Evolutionary conservation across 2,113 vertebrate genomes (phyloP).

Genomic region (Aptenodytes patagonicus): DNA sequence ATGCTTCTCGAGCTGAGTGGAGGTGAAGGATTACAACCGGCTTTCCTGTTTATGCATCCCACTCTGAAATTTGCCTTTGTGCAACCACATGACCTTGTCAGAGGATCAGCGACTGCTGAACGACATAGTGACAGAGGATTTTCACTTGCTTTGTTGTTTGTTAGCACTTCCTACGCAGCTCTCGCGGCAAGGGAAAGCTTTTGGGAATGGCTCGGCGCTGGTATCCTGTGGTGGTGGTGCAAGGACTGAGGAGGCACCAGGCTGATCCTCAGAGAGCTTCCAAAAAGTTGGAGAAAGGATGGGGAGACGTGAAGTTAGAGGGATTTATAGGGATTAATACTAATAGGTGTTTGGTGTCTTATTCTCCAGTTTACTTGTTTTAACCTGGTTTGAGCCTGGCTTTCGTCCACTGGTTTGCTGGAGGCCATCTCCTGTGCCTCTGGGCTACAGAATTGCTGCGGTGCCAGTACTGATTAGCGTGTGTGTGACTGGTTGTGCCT

Average conservation of each 20-base stretch:
- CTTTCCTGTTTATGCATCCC: background rate
- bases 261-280: background rate
- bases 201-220: background rate
- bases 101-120: background rate
- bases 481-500: background rate
- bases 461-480: background rate
- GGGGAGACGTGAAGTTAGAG: background rate
- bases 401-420: background rate
- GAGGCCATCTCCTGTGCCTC: background rate
- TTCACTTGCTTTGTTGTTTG: background rate
- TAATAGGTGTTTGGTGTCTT: background rate
- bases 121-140: background rate
- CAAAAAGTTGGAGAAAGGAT: background rate
- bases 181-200: background rate
- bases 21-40: background rate
- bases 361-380: background rate
- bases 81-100: background rate
- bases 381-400: background rate
- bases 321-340: background rate
- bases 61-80: background rate
- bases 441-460: background rate
- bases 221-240: background rate
- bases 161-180: background rate
- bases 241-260: no score
- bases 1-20: background rate